Conservation (phyloP, 2,888 invertebrate genomes). For the Sialis fuliginosa region DNA sequence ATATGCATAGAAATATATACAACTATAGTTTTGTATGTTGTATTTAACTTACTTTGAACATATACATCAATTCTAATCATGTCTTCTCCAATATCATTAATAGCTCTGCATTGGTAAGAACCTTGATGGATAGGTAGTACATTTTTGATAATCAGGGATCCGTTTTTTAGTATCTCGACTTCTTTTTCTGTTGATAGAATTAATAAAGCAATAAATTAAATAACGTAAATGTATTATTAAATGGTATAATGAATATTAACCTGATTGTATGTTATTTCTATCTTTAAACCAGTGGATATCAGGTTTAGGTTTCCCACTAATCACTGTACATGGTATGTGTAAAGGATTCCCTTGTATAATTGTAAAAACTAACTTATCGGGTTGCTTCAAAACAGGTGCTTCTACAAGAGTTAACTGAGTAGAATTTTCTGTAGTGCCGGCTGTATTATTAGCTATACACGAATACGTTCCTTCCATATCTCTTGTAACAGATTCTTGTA, state of each 20-base stretch:
- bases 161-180: conserved; percentile 2
- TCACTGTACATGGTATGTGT: conserved; percentile 18
- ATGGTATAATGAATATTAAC: conserved; percentile 11
- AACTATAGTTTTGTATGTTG: neutral
- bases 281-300: conserved; percentile 39
- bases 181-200: neutral
- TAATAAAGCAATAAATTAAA: neutral
- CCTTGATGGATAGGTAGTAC: too few relatives aligned
- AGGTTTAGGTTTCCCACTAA: conserved; percentile 38
- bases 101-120: too few relatives aligned
- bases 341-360: neutral
- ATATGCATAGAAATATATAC: conserved; percentile 3
- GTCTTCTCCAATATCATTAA: too few relatives aligned
- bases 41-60: conserved; percentile 25
- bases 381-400: neutral
- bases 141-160: conserved; percentile 4
- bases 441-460: conserved; percentile 38
- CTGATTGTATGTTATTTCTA: neutral
- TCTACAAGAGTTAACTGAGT: too few relatives aligned
- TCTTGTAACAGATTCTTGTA: conserved; percentile 24
- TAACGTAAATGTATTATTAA: neutral
- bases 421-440: conserved; percentile 28
- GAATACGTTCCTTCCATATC: conserved; percentile 29
- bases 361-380: neutral
- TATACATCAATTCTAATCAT: conserved; percentile 17